Evolutionary conservation across 1,140 invertebrate genomes (phyloP).

Genomic region (Bombus superbus): DNA sequence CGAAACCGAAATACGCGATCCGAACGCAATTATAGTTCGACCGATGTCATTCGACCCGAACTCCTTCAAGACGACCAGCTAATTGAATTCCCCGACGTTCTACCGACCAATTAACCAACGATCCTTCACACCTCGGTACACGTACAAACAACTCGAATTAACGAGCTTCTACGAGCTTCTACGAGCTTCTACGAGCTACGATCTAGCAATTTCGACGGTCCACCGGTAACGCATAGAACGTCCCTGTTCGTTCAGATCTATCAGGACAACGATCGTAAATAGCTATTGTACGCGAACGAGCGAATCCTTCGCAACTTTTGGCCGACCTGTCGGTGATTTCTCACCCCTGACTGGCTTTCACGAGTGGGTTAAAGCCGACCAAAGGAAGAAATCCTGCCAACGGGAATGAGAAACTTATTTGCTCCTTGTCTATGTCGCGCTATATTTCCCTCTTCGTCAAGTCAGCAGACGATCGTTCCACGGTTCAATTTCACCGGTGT

Average conservation of each 20-base stretch:
- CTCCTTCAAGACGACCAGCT: constrained; percentile 13
- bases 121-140: neutral
- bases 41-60: neutral
- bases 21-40: constrained; percentile 6
- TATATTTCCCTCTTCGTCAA: neutral
- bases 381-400: neutral
- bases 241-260: neutral
- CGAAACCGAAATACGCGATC: constrained; percentile 16
- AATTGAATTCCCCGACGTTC: constrained; percentile 20
- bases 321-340: neutral
- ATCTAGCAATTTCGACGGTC: neutral
- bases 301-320: neutral
- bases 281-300: neutral
- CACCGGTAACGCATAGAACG: neutral
- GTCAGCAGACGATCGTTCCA: neutral
- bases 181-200: neutral
- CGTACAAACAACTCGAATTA: no score
- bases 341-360: neutral
- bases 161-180: no score
- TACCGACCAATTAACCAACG: constrained; percentile 7
- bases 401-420: constrained; percentile 16
- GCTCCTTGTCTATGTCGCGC: neutral
- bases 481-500: constrained; percentile 40
- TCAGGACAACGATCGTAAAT: neutral
- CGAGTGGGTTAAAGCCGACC: constrained; percentile 11